A percentile compares a stretch with the other conserved stretches of the same genome.
phyloP scores from a whole-genome alignment of 2,113 vertebrate species.

The Notothenia rossii region DNA sequence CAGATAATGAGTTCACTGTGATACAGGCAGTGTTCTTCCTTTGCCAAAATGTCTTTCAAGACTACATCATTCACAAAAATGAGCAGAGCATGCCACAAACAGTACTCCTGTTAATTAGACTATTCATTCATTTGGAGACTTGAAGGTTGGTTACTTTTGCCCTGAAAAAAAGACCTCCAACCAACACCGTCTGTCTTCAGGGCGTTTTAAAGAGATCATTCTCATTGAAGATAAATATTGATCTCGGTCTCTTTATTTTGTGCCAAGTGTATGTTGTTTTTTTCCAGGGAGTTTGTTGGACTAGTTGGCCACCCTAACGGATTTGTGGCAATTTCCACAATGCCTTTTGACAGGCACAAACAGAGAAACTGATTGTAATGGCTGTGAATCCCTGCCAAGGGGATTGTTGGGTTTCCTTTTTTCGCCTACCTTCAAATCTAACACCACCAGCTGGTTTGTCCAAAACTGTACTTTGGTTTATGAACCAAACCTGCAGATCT shows the following conservation, averaged over 20 bases:
- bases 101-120: slow-evolving; percentile 36
- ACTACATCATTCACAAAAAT: slow-evolving; percentile 30
- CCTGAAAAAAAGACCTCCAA: slow-evolving; percentile 28
- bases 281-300: slow-evolving; percentile 3
- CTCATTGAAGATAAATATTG: not conserved
- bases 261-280: slow-evolving; percentile 31
- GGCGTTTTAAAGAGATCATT: slow-evolving; percentile 10
- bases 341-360: slow-evolving; percentile 30
- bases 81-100: slow-evolving; percentile 14
- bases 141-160: slow-evolving; percentile 11
- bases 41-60: slow-evolving; percentile 21
- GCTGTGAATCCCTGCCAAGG: not conserved
- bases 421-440: not conserved
- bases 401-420: not conserved
- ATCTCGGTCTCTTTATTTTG: not conserved
- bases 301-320: not conserved
- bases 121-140: slow-evolving; percentile 27
- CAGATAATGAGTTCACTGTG: slow-evolving; percentile 15
- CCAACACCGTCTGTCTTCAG: slow-evolving; percentile 16
- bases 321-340: slow-evolving; percentile 16
- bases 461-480: not conserved
- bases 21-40: slow-evolving; percentile 32
- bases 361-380: not conserved
- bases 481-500: not conserved
- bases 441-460: not conserved